Base-by-base conservation (phyloP, 92 coral and sea anemone species). In the Porites divaricata region DNA sequence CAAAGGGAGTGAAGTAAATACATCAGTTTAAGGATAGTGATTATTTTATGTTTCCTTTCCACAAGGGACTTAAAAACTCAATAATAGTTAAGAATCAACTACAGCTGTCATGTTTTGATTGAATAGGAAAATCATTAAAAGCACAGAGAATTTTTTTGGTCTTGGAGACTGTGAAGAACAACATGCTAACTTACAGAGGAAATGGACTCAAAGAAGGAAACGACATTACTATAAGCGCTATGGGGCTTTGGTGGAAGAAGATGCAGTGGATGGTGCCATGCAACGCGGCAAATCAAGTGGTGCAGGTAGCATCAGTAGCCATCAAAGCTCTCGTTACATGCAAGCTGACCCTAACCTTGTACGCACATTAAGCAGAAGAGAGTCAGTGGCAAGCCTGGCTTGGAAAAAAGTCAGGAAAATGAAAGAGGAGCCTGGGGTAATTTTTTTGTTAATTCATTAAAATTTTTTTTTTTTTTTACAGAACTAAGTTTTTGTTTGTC, bases 301-400 rank as follows among this genome's bases (percentile, higher is more conserved):
- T 26, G 85, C 83, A 54, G 87, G 88, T 48, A 94, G 98, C 52
- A 64, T 82, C 20, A 89, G 90, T 72, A 92, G 98, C 78, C 80
- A 81, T 6, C 83, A 89, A 48, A 89, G 94, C 67, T 79, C 90
- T 7, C 91, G 63, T 6, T 48, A 50, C 12, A 54, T 13, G 59
- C 59, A 54, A n/a, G 49, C 71, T 65, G 97, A 93, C 74, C 98
- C 98, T 15, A 79, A 89, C n/a, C 80, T 94, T 9, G 85, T 90
- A 21, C 94, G 99, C 23, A 88, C 97, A 5, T 69, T 86, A 28
- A 97, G 99, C 76, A 90, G 99, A 51, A 90, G 96, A 35, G 83
- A 97, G 88, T 97, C 99, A 59, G 99, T 97, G 45, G 99, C 99
- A 21, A 74, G 84, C 14, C 91, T 97, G 97, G 98, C 98, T 2